Evolutionary conservation across 2,888 invertebrate genomes (phyloP).

Genomic region (Danaus chrysippus): DNA sequence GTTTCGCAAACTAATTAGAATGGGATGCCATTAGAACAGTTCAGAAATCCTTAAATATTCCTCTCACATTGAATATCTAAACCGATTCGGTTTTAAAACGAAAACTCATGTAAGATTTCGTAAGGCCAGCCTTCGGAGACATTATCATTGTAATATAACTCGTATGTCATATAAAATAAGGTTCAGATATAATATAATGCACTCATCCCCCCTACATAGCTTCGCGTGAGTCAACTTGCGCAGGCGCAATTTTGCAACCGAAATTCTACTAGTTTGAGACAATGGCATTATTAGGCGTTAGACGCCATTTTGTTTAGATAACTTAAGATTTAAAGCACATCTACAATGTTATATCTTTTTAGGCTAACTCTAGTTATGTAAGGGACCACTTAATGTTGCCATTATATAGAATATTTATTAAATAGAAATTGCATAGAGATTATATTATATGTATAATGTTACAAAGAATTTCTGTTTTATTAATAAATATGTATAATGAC

Average conservation of each 20-base stretch:
- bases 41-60: slow-evolving; percentile 33
- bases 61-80: slow-evolving; percentile 34
- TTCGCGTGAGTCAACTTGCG: slow-evolving; percentile 63
- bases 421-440: too few species aligned
- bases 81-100: slow-evolving; percentile 36
- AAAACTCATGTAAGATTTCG: slow-evolving; percentile 39
- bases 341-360: slow-evolving; percentile 28
- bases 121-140: slow-evolving; percentile 33
- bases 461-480: too few species aligned
- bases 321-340: slow-evolving; percentile 32
- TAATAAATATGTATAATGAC: too few species aligned
- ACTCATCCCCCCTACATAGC: slow-evolving; percentile 36
- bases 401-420: neutral
- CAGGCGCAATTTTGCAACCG: slow-evolving; percentile 73
- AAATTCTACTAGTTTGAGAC: slow-evolving; percentile 77
- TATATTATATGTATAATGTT: too few species aligned
- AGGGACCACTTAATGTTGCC: neutral
- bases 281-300: slow-evolving; percentile 72
- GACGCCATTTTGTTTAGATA: slow-evolving; percentile 65
- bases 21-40: slow-evolving; percentile 29
- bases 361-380: slow-evolving; percentile 15
- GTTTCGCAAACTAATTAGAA: slow-evolving; percentile 33
- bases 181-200: slow-evolving; percentile 14
- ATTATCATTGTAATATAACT: slow-evolving; percentile 14
- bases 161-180: slow-evolving; percentile 17